Percentiles rank a stretch among this genome's conserved stretches.
Conservation (phyloP, 2,888 invertebrate genomes). For the Drosophila siamana region DNA sequence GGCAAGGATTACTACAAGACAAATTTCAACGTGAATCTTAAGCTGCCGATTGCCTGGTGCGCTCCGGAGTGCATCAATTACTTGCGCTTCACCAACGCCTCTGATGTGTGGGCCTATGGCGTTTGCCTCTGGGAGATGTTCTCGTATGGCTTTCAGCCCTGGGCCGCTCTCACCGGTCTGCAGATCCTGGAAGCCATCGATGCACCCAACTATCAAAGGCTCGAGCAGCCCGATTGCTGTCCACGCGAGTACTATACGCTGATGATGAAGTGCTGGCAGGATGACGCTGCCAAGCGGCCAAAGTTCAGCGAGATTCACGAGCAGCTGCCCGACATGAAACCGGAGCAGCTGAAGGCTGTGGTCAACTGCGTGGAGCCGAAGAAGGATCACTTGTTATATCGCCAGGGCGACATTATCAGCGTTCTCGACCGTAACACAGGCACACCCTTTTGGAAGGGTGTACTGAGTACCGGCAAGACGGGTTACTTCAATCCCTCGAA, state of each 20-base stretch:
- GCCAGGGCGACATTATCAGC: conserved; percentile 95
- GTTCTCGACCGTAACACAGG: conserved; percentile 94
- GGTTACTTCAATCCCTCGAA: conserved; percentile 96
- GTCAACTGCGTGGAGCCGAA: conserved; percentile 86
- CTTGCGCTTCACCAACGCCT: conserved; percentile 97
- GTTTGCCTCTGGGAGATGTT: conserved; percentile 99
- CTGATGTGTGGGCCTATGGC: conserved; percentile 99
- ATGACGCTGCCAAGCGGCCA: conserved; percentile 94
- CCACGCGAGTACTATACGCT: conserved; percentile 95
- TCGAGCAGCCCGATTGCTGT: conserved; percentile 97
- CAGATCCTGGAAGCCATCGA: conserved; percentile 98
- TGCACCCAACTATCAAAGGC: conserved; percentile 94
- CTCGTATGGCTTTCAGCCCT: conserved; percentile 99
- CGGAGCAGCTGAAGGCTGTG: conserved; percentile 96
- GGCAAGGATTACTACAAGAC: conserved; percentile 99
- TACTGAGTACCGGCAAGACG: conserved; percentile 94
- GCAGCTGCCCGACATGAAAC: conserved; percentile 93
- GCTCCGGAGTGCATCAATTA: conserved; percentile 99
- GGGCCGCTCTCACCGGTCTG: conserved; percentile 97
- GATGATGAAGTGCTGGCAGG: conserved; percentile 98
- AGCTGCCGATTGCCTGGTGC: conserved; percentile 99
- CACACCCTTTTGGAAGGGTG: conserved; percentile 95
- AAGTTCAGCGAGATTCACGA: conserved; percentile 94
- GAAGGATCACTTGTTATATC: conserved; percentile 92
- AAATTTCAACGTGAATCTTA: conserved; percentile 98